A percentile compares a stretch with the other conserved stretches of the same genome.
phyloP scores from a whole-genome alignment of 2,797 vertebrate species.

The Echiichthys vipera region DNA sequence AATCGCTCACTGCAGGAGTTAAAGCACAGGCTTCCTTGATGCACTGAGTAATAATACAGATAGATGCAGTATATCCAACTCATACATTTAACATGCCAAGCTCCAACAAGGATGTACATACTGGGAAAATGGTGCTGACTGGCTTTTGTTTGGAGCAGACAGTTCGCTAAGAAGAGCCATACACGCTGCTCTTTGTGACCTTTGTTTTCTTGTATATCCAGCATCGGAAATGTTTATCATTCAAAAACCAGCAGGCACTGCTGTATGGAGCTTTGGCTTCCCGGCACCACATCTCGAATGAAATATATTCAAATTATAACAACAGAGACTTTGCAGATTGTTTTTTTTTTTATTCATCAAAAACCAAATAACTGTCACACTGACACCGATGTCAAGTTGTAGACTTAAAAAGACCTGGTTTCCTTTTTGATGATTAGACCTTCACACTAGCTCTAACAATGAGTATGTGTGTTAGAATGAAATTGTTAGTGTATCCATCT shows the following conservation, averaged over 20 bases:
- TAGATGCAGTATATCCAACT: not conserved
- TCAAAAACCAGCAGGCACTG: not conserved
- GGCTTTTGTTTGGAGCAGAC: not conserved
- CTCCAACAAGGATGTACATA: not conserved
- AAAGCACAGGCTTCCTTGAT: not conserved
- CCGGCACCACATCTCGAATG: not conserved
- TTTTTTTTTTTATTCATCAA: not conserved
- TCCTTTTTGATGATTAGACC: not conserved
- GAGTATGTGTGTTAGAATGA: not conserved
- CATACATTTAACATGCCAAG: not conserved
- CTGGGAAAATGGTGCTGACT: not conserved
- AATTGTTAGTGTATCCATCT: not conserved
- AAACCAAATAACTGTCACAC: not conserved
- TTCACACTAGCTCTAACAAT: not conserved
- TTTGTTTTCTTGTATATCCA: not conserved
- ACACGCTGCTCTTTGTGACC: not conserved
- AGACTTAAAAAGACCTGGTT: not conserved
- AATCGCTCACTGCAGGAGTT: not conserved
- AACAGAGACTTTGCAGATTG: not conserved
- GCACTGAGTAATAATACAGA: slow-evolving; percentile 2
- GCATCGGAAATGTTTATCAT: not conserved
- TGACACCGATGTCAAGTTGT: slow-evolving; percentile 5
- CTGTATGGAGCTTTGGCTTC: not conserved
- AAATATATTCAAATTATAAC: not conserved
- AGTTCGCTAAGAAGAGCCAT: not conserved